Conservation (phyloP, 64 coral and sea anemone species). For the Anthopleura sola region DNA sequence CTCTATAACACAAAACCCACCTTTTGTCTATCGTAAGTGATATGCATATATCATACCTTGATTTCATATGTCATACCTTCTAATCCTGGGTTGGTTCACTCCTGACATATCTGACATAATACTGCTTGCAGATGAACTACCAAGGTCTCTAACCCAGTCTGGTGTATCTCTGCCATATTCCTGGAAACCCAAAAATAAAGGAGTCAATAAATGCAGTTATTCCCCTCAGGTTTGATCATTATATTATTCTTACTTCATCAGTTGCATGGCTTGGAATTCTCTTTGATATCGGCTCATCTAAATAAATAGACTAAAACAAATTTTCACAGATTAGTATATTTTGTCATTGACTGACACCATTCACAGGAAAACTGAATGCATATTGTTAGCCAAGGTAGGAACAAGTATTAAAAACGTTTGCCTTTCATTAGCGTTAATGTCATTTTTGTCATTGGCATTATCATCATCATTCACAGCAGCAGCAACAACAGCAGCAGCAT, state of each 20-base stretch:
- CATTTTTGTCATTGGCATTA: too few species aligned
- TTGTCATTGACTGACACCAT: too few species aligned
- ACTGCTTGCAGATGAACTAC: slow-evolving; percentile 53
- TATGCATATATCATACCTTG: background rate
- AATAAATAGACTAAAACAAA: slow-evolving; percentile 75
- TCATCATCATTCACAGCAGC: too few species aligned
- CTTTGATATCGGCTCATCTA: slow-evolving; percentile 77
- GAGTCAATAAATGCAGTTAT: too few species aligned
- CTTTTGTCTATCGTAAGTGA: too few species aligned
- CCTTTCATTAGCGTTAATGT: too few species aligned
- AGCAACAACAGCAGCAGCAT: too few species aligned
- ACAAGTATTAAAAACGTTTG: too few species aligned
- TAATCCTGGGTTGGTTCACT: slow-evolving; percentile 4
- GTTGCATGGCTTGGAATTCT: slow-evolving; percentile 29
- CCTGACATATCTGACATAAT: slow-evolving; percentile 30
- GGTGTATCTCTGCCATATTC: slow-evolving; percentile 74
- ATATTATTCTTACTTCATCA: slow-evolving; percentile 59
- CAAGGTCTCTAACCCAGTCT: slow-evolving; percentile 88
- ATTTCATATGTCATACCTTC: slow-evolving; percentile 19
- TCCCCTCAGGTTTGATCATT: background rate
- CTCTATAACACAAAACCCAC: too few species aligned
- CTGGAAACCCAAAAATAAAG: background rate
- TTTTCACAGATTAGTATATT: too few species aligned
- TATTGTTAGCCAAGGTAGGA: too few species aligned
- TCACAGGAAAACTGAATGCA: too few species aligned